phyloP scores from a whole-genome alignment of 2,888 invertebrate genomes.

The Macrosoma leucophasiata region DNA sequence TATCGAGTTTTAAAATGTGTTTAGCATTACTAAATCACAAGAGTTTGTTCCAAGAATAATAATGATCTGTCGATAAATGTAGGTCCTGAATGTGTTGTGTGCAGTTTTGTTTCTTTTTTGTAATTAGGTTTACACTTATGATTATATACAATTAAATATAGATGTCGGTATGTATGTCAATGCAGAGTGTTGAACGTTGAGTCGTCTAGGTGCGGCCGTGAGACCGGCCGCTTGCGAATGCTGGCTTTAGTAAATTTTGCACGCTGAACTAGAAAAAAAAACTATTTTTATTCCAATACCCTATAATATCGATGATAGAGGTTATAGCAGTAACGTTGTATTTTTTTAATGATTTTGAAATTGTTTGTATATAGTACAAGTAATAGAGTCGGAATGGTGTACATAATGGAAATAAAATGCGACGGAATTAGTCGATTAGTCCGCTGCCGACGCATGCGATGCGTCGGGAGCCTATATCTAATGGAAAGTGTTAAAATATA shows the following conservation, averaged over 20 bases:
- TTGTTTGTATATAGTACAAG: slow-evolving; percentile 76
- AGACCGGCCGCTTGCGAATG: slow-evolving; percentile 46
- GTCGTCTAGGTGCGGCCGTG: slow-evolving; percentile 47
- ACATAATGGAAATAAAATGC: slow-evolving; percentile 54
- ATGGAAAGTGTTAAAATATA: slow-evolving; percentile 54
- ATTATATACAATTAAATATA: slow-evolving; percentile 27
- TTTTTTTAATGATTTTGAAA: slow-evolving; percentile 62
- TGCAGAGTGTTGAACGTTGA: slow-evolving; percentile 41
- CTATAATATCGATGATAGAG: slow-evolving; percentile 62
- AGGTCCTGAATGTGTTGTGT: slow-evolving; percentile 48
- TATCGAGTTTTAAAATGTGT: slow-evolving; percentile 59
- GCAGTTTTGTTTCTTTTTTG: too few species aligned
- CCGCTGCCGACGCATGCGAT: slow-evolving; percentile 37
- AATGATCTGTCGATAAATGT: slow-evolving; percentile 54
- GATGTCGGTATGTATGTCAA: slow-evolving; percentile 44
- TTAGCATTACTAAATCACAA: slow-evolving; percentile 45
- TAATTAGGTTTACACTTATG: slow-evolving; percentile 17
- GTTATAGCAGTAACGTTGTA: slow-evolving; percentile 68
- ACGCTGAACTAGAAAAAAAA: slow-evolving; percentile 55
- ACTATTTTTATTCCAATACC: slow-evolving; percentile 70
- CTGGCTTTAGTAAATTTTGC: slow-evolving; percentile 69
- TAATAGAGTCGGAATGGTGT: slow-evolving; percentile 64
- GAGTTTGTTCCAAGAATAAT: slow-evolving; percentile 41
- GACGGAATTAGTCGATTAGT: slow-evolving; percentile 43
- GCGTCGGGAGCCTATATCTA: slow-evolving; percentile 38